Conservation (phyloP, 2,113 vertebrate species). For the Heloderma charlesbogerti region DNA sequence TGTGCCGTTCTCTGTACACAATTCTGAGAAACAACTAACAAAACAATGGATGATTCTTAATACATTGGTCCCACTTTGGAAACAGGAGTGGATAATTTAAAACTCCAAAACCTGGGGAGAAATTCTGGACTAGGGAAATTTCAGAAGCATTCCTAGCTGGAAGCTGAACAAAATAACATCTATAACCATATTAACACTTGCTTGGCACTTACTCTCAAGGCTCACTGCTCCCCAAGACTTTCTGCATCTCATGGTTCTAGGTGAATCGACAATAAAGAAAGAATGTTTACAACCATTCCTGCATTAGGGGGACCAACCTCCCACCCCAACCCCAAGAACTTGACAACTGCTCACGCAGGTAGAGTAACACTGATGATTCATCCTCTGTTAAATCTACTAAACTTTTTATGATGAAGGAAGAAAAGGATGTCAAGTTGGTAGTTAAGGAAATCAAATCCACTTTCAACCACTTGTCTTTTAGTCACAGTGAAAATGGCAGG, state of each 20-base stretch:
- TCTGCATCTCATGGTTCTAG: constrained; percentile 9
- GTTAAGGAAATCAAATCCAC: not conserved
- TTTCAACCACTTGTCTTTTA: not conserved
- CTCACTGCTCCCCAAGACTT: not conserved
- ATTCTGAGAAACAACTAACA: too few relatives aligned
- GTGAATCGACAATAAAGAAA: constrained; percentile 40
- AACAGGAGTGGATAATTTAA: too few relatives aligned
- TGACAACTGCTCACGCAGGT: not conserved
- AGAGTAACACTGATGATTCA: constrained; percentile 1
- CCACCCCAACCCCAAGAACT: too few relatives aligned
- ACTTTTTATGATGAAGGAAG: not conserved
- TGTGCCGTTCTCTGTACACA: too few relatives aligned
- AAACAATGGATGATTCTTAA: too few relatives aligned
- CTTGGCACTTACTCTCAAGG: not conserved
- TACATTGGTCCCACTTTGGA: too few relatives aligned
- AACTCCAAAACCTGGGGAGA: not conserved
- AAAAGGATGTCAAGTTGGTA: not conserved
- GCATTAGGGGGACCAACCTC: constrained; percentile 38
- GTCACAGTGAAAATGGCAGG: not conserved
- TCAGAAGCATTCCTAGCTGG: not conserved
- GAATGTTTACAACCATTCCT: constrained; percentile 54
- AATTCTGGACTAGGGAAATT: not conserved
- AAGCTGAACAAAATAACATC: not conserved
- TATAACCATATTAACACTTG: not conserved
- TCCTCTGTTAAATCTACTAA: not conserved